Conservation (phyloP, 1,140 invertebrate species). For the Drosophila mayri region DNA sequence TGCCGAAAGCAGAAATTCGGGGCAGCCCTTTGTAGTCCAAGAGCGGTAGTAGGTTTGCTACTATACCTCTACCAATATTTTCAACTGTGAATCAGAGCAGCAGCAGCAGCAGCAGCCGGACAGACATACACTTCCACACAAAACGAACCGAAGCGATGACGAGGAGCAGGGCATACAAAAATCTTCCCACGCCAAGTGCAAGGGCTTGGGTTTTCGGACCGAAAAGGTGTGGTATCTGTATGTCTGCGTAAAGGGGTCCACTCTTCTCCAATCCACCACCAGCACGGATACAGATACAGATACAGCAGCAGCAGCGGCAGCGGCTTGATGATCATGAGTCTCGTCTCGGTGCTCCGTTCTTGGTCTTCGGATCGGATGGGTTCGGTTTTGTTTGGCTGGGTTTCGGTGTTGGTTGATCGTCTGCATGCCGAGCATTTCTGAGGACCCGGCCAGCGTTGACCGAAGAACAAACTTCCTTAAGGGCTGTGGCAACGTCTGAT, state of each 20-base stretch:
- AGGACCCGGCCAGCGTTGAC: conserved; percentile 46
- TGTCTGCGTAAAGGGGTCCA: conserved; percentile 35
- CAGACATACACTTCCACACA: background rate
- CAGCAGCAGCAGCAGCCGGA: conserved; percentile 42
- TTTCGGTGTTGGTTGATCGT: conserved; percentile 36
- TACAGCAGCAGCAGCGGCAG: conserved; percentile 9
- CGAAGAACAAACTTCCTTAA: conserved; percentile 70
- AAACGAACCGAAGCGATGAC: conserved; percentile 21
- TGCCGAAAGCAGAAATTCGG: conserved; percentile 42
- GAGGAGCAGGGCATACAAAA: conserved; percentile 66
- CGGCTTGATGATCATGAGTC: conserved; percentile 61
- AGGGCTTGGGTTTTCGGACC: conserved; percentile 66
- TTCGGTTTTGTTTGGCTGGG: conserved; percentile 9
- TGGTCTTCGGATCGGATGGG: conserved; percentile 11
- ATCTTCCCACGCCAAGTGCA: conserved; percentile 84
- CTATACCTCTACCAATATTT: conserved; percentile 38
- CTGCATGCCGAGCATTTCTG: conserved; percentile 79
- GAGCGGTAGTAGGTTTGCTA: conserved; percentile 31
- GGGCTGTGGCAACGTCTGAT: conserved; percentile 76
- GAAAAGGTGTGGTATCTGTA: conserved; percentile 67
- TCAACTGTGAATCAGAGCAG: conserved; percentile 79
- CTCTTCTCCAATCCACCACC: conserved; percentile 25
- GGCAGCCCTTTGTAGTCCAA: conserved; percentile 64
- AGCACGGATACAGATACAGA: conserved; percentile 30
- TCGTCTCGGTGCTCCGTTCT: conserved; percentile 1